These are phyloP conservation scores for Copidosoma floridanum DNA, from an alignment of 1,140 invertebrate species.

Conservation along the genomic window DNA sequence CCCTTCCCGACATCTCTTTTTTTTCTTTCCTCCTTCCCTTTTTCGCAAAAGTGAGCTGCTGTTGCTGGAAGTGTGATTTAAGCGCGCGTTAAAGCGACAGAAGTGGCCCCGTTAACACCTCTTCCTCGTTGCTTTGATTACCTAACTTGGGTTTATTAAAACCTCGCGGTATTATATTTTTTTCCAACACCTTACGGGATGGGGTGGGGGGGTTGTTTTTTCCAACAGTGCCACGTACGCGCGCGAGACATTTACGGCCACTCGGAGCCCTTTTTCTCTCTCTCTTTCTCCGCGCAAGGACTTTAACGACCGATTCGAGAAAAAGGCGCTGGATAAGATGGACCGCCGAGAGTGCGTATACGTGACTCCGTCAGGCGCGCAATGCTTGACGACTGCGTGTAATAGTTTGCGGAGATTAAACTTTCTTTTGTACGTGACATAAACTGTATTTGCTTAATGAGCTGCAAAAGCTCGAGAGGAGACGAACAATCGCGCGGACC, in stretches of 20 bases:
- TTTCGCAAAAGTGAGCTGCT: not conserved
- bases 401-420: not conserved
- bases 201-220: constrained; percentile 7
- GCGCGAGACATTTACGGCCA: constrained; percentile 12
- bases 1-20: constrained; percentile 3
- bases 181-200: constrained; percentile 19
- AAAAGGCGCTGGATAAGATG: not conserved
- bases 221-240: no score
- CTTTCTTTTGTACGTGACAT: not conserved
- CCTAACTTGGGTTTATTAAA: constrained; percentile 57
- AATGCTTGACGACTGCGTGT: constrained; percentile 19
- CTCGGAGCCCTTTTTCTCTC: constrained; percentile 22
- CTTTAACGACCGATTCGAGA: constrained; percentile 7
- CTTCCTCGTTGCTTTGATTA: constrained; percentile 55
- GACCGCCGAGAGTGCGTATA: not conserved
- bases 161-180: constrained; percentile 50
- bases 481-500: no score
- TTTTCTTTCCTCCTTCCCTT: constrained; percentile 26
- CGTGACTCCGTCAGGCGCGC: constrained; percentile 9
- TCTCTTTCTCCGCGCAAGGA: constrained; percentile 12
- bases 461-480: not conserved
- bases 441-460: not conserved
- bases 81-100: constrained; percentile 54
- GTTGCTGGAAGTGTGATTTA: constrained; percentile 49
- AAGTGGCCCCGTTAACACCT: constrained; percentile 57